Base-by-base conservation (phyloP, 2,797 vertebrate species). In the Amphiprion clarkii region DNA sequence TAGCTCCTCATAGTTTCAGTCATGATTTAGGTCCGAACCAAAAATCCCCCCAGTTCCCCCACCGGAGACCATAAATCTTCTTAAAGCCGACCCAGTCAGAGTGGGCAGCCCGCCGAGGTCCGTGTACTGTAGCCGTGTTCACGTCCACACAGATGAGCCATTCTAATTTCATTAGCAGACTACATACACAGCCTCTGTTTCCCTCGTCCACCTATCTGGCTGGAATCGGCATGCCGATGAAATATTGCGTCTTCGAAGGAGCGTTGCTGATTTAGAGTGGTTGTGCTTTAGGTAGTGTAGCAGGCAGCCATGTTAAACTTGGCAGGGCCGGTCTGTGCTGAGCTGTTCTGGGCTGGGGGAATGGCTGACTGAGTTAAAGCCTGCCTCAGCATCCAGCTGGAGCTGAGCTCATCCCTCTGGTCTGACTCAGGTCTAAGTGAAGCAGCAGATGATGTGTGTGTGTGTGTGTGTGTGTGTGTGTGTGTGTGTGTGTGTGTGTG, bases 91-190 rank as follows among this genome's bases (percentile, higher is more conserved):
- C 79, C 75, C 76, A 82, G 85, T 65, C 71, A 59, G 74, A 19
- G 7, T 10, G 60, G 85, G 80, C 81, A 70, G 57, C 60, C 48
- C 25, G 72, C 83, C 52, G 76, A 81, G 74, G 74, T 69, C 76
- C 39, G 7, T 46, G 73, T 72, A 73, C 71, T 67, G 69, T 52
- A 42, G 53, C 66, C 4, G 52, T 73, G 70, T 87, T 85, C 72
- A 58, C 68, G 49, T 86, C 67, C 74, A 51, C 81, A 84, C 86
- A 88, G 79, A 87, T 71, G 55, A 86, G 69, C 81, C 76, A 53
- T 86, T 88, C 86, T 93, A 85, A 92, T 94, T 92, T 92, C 86
- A 92, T 93, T 92, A 93, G 82, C 89, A 93, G 88, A 80, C 82
- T 70, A 66, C 48, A 67, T 33, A 33, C 82, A 52, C 57, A 62